Evolutionary conservation across 2,888 invertebrate species (phyloP), one percentile per base, ranked within the genome.

Genomic region (Aproaerema taeniolella): DNA sequence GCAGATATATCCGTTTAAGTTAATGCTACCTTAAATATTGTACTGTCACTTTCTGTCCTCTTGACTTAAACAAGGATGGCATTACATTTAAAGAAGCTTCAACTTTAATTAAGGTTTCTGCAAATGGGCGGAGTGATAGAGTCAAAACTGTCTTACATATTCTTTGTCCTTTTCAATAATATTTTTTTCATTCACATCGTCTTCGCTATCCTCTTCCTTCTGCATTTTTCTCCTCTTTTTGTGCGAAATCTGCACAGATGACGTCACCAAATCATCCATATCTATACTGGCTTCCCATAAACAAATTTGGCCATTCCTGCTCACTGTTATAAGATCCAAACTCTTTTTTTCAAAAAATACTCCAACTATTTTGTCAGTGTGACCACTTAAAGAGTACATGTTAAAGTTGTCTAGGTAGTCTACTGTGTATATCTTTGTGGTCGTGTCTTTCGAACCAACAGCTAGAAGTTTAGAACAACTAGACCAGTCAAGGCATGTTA

Each of bases 401-500:
- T 90, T 90, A 41, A 98, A 90, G 66, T 97, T 96, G 13, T 87
- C 82, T 52, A 91, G 90, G 62, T 91, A 92, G 39, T 92, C 90
- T 0, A 96, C 74, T 0, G 93, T 91, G 69, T 94, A 95, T 30
- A 99, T 88, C 66, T 93, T 92, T 0, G 93, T 93, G n/a, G 93
- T 89, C 65, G 93, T 95, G 74, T 99, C 98, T 64, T 94, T 94
- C 0, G 95, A 93, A 0, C 98, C 98, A 6, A 95, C 92, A n/a
- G 95, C 95, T 7, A 99, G 74, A 25, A 97, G 88, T 61, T 90
- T 93, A 0, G 98, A 98, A 76, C 99, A 98, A 12, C 89, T 87
- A 0, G 97, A 95, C 99, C 99, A 99, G 67, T 95, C 94, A 2
- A 99, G 64, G 63, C 93, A 95, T 0, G 94, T 93, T 0, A 95